phyloP scores from a whole-genome alignment of 2,797 vertebrate species.

The Hydrolagus colliei region DNA sequence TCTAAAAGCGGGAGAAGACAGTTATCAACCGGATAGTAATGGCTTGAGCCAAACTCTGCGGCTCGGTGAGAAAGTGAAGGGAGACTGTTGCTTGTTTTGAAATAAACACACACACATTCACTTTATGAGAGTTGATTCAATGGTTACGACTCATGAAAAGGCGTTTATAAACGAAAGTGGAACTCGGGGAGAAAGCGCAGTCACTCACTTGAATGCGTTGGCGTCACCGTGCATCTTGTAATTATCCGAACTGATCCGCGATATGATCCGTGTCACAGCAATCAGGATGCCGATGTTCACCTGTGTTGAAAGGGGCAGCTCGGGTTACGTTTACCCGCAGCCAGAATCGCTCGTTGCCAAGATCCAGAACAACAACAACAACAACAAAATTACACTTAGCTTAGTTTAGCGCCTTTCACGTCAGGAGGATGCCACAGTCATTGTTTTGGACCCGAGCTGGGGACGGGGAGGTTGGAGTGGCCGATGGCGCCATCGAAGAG shows the following conservation, averaged over 20 bases:
- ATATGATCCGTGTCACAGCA: slow-evolving; percentile 90
- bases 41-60: not conserved
- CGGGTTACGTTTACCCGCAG: no score
- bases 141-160: not conserved
- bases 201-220: slow-evolving; percentile 82
- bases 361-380: no score
- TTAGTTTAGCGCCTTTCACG: no score
- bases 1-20: not conserved
- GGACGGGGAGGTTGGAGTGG: no score
- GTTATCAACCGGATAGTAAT: not conserved
- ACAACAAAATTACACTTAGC: no score
- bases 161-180: not conserved
- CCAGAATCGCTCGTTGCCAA: no score
- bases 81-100: no score
- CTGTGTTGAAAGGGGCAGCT: slow-evolving; percentile 46
- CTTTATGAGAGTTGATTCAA: not conserved
- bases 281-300: slow-evolving; percentile 87
- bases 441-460: no score
- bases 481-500: no score
- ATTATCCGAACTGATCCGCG: slow-evolving; percentile 86
- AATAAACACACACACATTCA: not conserved
- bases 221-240: slow-evolving; percentile 85
- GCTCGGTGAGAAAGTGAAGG: not conserved
- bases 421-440: no score
- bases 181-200: not conserved